Conservation (phyloP, 2,113 vertebrate genomes). For the Microcebus ravelobensis region DNA sequence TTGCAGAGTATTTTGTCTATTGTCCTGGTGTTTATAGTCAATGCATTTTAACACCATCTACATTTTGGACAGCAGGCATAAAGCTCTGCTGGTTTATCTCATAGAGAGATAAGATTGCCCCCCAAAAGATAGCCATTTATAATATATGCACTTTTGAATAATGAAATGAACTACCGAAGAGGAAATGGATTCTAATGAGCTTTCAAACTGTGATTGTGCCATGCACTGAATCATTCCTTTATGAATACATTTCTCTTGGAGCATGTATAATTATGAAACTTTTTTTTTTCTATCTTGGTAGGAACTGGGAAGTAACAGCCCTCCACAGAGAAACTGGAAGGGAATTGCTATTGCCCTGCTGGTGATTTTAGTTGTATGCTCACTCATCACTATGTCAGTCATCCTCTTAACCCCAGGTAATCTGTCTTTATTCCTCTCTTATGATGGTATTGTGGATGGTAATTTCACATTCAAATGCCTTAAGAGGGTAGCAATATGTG, state of each 20-base stretch:
- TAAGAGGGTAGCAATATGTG: slow-evolving; percentile 59
- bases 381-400: slow-evolving; percentile 99
- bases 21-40: slow-evolving; percentile 70
- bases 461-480: slow-evolving; percentile 64
- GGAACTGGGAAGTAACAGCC: slow-evolving; percentile 95
- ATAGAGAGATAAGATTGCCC: slow-evolving; percentile 43
- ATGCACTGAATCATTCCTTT: slow-evolving; percentile 66
- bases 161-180: slow-evolving; percentile 35
- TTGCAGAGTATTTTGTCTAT: background rate
- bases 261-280: slow-evolving; percentile 77
- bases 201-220: slow-evolving; percentile 62
- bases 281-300: slow-evolving; percentile 83
- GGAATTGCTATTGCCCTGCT: slow-evolving; percentile 98
- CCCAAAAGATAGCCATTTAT: slow-evolving; percentile 36
- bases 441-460: slow-evolving; percentile 64
- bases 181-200: slow-evolving; percentile 62
- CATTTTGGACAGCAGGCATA: slow-evolving; percentile 67
- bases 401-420: slow-evolving; percentile 98
- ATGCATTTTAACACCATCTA: slow-evolving; percentile 28
- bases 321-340: slow-evolving; percentile 99
- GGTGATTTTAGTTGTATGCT: slow-evolving; percentile 98
- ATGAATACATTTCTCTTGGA: slow-evolving; percentile 71
- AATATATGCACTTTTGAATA: slow-evolving; percentile 68
- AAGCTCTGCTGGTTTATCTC: slow-evolving; percentile 24
- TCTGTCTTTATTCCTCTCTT: slow-evolving; percentile 60